phyloP scores from a whole-genome alignment of 2,797 vertebrate species.

The Erpetoichthys calabaricus region DNA sequence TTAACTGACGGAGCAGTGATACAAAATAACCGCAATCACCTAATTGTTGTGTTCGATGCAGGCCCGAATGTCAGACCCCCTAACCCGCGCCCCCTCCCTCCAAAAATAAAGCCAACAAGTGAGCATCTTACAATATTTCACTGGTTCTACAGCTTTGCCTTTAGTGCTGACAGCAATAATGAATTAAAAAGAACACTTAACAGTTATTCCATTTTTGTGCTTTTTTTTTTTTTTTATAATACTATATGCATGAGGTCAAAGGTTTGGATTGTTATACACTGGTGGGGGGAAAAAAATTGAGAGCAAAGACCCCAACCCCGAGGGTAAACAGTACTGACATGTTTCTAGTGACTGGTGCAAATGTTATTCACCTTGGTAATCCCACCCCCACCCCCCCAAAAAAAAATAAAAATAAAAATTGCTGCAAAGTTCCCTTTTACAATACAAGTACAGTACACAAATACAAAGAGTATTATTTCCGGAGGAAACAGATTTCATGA shows the following conservation, averaged over 20 bases:
- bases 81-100: not conserved
- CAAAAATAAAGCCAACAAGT: constrained; percentile 5
- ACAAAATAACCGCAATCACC: too few species aligned
- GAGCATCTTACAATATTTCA: constrained; percentile 33
- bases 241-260: constrained; percentile 98
- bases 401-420: constrained; percentile 66
- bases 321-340: constrained; percentile 89
- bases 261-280: constrained; percentile 99
- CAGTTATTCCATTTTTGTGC: constrained; percentile 95
- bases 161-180: constrained; percentile 54
- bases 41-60: too few species aligned
- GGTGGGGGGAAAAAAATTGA: constrained; percentile 90
- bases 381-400: constrained; percentile 65
- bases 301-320: constrained; percentile 79
- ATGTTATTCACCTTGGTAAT: constrained; percentile 12
- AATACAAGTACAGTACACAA: constrained; percentile 94
- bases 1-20: too few species aligned
- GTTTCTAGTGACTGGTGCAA: constrained; percentile 44
- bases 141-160: constrained; percentile 20
- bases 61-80: too few species aligned
- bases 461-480: constrained; percentile 60
- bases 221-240: constrained; percentile 94
- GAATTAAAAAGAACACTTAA: constrained; percentile 60
- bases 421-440: constrained; percentile 99
- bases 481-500: constrained; percentile 77